Base-by-base conservation (phyloP, 2,888 invertebrate species). In the Trissoscelio sp. region DNA sequence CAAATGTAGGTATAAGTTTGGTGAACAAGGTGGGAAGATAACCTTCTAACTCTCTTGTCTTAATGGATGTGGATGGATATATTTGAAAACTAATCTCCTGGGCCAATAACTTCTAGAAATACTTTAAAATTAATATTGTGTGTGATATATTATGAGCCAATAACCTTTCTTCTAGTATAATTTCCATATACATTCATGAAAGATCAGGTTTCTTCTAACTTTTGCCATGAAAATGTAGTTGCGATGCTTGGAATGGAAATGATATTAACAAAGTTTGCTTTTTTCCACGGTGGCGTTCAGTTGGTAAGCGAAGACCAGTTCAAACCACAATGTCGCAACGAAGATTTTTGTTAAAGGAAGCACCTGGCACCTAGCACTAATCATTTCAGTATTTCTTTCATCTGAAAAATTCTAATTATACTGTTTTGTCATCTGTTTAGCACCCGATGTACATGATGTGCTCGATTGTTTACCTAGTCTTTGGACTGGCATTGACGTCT, bases 401-500 rank as follows among this genome's bases (percentile, higher is more conserved):
- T n/a, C 3, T 51, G 0, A 9, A 9, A 83, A 72, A 62, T 86
- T 87, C 69, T 85, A 72, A 67, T 69, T 64, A 42, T 7, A 39
- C 31, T 58, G 55, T 73, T 9, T 66, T 48, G 16, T 78, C 42
- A 89, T 92, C 83, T 88, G 92, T 93, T 6, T 92, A 94, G 90
- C 96, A 97, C 92, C 97, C 98, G 0, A 94, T 95, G 91, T 95
- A 94, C 87, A 97, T 99, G 95, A 96, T 99, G 93, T 94, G 96
- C 69, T 97, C 97, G 37, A 98, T 98, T 87, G 93, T 98, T 53
- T 98, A 99, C 89, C 93, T 99, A 70, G 95, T 99, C 18, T 97
- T 99, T 87, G 99, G 99, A 5, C 93, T 99, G 78, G 97, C 99
- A 0, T 93, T 99, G 16, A 98, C 98, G 60, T 97, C 98, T 84